Percentiles rank a stretch among this genome's conserved stretches.
phyloP scores from a whole-genome alignment of 1,140 invertebrate genomes.

The Zaprionus inermis region DNA sequence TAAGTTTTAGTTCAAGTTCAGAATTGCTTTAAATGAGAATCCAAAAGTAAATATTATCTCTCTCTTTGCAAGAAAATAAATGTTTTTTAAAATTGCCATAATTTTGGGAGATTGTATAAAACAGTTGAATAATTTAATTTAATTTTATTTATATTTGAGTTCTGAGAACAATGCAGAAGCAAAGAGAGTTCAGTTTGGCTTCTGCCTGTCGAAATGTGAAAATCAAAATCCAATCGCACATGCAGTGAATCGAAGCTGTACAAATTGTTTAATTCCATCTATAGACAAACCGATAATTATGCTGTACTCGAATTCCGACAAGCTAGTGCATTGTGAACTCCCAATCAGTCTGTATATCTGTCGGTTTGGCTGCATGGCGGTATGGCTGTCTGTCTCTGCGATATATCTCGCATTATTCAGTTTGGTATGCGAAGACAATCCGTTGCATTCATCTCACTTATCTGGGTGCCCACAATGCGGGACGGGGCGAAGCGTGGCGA shows the following conservation, averaged over 20 bases:
- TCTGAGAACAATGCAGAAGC: too few relatives aligned
- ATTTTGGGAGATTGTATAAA: too few relatives aligned
- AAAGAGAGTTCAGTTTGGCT: too few relatives aligned
- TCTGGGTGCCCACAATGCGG: constrained; percentile 6
- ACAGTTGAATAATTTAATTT: too few relatives aligned
- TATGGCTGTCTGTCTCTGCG: neutral
- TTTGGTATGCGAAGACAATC: constrained; percentile 2
- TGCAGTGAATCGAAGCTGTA: neutral
- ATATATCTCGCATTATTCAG: constrained; percentile 7
- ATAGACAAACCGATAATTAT: constrained; percentile 7
- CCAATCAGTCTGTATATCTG: neutral
- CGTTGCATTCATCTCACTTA: constrained; percentile 28
- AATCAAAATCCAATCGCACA: neutral
- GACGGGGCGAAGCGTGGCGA: neutral
- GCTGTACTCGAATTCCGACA: neutral
- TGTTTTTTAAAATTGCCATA: too few relatives aligned
- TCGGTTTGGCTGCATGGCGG: neutral
- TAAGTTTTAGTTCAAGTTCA: too few relatives aligned
- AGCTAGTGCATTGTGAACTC: neutral
- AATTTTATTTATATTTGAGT: too few relatives aligned
- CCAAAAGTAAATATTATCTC: too few relatives aligned
- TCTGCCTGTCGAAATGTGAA: neutral
- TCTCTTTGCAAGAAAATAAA: too few relatives aligned
- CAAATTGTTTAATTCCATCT: constrained; percentile 6
- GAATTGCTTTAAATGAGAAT: too few relatives aligned